A percentile compares a stretch with the other conserved stretches of the same genome.
These are phyloP conservation scores for Orthonychiurus folsomi DNA, from an alignment of 2,888 invertebrate genomes.

Conservation along the genomic window DNA sequence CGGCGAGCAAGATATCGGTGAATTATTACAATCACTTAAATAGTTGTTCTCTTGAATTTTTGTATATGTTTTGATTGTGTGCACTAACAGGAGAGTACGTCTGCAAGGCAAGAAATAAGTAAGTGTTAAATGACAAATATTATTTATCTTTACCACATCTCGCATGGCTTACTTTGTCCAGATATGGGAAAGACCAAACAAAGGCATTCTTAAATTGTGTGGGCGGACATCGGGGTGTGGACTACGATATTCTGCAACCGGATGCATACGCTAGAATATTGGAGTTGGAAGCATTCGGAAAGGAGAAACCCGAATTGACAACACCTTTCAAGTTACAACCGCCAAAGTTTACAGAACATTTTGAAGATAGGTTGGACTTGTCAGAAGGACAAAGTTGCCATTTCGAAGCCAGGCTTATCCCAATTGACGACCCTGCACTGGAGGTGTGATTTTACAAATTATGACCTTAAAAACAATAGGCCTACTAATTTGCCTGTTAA, in stretches of 20 bases:
- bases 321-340: constrained; percentile 51
- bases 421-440: constrained; percentile 87
- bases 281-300: constrained; percentile 64
- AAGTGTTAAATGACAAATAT: constrained; percentile 27
- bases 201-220: constrained; percentile 69
- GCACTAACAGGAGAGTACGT: too few species aligned
- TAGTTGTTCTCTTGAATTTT: too few species aligned
- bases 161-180: constrained; percentile 22
- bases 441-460: constrained; percentile 9
- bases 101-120: constrained; percentile 80
- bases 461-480: not conserved
- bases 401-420: constrained; percentile 60
- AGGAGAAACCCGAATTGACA: constrained; percentile 54
- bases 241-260: constrained; percentile 80
- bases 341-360: constrained; percentile 81
- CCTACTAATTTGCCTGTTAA: constrained; percentile 11
- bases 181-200: constrained; percentile 77
- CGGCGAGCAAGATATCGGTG: constrained; percentile 48
- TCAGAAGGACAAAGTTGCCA: constrained; percentile 68
- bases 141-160: constrained; percentile 4
- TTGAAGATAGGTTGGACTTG: constrained; percentile 70
- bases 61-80: too few species aligned
- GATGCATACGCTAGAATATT: constrained; percentile 79
- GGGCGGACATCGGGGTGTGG: constrained; percentile 76
- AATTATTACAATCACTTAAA: too few species aligned